Evolutionary conservation across 2,113 vertebrate genomes (phyloP).

Genomic region (Cyanistes caeruleus): DNA sequence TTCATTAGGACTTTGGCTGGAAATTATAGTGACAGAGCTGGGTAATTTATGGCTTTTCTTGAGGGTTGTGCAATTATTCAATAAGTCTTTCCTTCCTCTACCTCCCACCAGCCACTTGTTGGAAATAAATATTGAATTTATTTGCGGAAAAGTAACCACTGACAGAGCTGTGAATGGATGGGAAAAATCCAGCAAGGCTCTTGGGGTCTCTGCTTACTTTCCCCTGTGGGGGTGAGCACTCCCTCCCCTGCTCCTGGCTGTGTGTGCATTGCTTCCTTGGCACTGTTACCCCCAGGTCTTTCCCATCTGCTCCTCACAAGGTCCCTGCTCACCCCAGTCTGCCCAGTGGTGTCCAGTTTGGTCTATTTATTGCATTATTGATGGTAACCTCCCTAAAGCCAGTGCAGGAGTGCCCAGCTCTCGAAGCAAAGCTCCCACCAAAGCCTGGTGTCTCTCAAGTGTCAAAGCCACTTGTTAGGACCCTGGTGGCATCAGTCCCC

Average conservation of each 20-base stretch:
- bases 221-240: rapidly evolving
- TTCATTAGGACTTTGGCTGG: conserved; percentile 71
- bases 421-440: neutral
- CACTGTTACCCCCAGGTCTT: neutral
- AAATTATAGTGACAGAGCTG: conserved; percentile 70
- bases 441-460: neutral
- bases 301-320: neutral
- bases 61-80: conserved; percentile 70
- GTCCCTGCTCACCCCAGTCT: neutral
- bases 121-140: conserved; percentile 68
- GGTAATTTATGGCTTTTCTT: conserved; percentile 72
- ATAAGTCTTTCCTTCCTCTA: conserved; percentile 67
- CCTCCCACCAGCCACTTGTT: conserved; percentile 59
- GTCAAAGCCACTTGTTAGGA: neutral
- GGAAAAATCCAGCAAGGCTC: neutral
- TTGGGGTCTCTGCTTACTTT: neutral
- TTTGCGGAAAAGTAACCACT: conserved; percentile 54
- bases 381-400: neutral
- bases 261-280: rapidly evolving
- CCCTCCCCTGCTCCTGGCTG: neutral
- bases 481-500: neutral
- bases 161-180: neutral
- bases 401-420: neutral
- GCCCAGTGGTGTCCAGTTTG: neutral
- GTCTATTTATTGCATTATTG: neutral